Evolutionary conservation across 2,888 invertebrate species (phyloP).

Genomic region (Malacosoma neustria): DNA sequence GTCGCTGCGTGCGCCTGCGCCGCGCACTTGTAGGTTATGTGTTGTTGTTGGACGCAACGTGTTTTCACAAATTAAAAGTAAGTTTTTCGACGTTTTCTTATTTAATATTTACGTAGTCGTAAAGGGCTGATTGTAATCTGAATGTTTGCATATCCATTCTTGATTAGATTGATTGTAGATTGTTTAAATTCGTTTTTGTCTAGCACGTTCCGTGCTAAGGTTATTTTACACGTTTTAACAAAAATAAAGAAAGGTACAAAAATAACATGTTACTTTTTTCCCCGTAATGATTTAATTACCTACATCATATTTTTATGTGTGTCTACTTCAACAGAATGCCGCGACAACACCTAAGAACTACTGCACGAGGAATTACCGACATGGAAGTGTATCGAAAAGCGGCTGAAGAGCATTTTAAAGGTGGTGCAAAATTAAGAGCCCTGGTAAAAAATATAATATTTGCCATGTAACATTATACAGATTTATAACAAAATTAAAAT

Average conservation of each 20-base stretch:
- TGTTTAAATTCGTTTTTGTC: background rate
- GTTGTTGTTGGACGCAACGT: background rate
- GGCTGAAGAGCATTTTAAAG: too few relatives aligned
- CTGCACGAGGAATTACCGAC: too few relatives aligned
- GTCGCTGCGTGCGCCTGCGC: too few relatives aligned
- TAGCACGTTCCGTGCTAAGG: background rate
- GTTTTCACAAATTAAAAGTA: background rate
- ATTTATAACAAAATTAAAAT: too few relatives aligned
- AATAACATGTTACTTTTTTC: constrained; percentile 1
- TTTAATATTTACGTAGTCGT: constrained; percentile 6
- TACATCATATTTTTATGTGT: too few relatives aligned
- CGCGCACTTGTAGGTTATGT: background rate
- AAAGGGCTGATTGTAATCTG: constrained; percentile 8
- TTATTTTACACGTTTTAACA: background rate
- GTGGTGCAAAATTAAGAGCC: too few relatives aligned
- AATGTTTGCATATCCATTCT: constrained; percentile 8
- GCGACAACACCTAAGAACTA: too few relatives aligned
- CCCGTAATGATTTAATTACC: too few relatives aligned
- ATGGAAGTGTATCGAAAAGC: too few relatives aligned
- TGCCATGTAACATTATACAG: too few relatives aligned
- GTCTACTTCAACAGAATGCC: too few relatives aligned
- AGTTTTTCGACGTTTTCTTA: constrained; percentile 6
- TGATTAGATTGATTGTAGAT: constrained; percentile 5
- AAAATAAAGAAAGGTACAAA: background rate
- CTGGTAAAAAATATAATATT: too few relatives aligned